These are phyloP conservation scores for Trichopria drosophilae DNA, from an alignment of 2,888 invertebrate genomes.

Conservation along the genomic window DNA sequence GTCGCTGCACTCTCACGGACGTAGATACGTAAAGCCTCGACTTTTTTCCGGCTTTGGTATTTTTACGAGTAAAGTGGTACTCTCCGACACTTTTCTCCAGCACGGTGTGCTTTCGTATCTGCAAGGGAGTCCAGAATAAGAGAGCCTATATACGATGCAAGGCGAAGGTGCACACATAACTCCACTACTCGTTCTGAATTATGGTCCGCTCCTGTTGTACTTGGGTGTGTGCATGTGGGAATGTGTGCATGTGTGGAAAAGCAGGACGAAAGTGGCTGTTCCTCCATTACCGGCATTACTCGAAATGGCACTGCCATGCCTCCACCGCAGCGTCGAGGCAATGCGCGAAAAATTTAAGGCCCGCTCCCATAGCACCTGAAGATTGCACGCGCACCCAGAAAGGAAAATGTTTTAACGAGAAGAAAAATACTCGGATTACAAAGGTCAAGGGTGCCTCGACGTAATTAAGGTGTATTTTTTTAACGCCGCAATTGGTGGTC, in stretches of 20 bases:
- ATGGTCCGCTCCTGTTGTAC: slow-evolving; percentile 36
- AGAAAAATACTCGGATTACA: no score
- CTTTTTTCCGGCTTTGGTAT: slow-evolving; percentile 36
- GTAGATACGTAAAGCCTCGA: background rate
- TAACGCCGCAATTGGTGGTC: no score
- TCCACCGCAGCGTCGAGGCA: slow-evolving; percentile 5
- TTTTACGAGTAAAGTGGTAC: slow-evolving; percentile 45
- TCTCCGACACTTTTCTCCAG: slow-evolving; percentile 10
- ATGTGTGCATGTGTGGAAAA: slow-evolving; percentile 31
- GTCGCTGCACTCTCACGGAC: background rate
- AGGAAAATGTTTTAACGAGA: slow-evolving; percentile 34
- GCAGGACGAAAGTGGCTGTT: slow-evolving; percentile 38
- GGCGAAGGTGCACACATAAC: slow-evolving; percentile 13
- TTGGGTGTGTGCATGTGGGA: no score
- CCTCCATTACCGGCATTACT: slow-evolving; percentile 25
- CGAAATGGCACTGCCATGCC: slow-evolving; percentile 4
- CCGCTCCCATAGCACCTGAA: slow-evolving; percentile 5
- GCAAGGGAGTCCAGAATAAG: background rate
- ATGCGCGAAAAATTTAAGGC: slow-evolving; percentile 31
- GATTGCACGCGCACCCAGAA: slow-evolving; percentile 4
- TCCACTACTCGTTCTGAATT: slow-evolving; percentile 42
- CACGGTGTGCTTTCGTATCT: background rate
- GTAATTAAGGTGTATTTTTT: no score
- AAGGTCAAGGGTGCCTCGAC: no score
- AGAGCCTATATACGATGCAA: slow-evolving; percentile 1